Base-by-base conservation (phyloP, 2,113 vertebrate species). In the Candoia aspera region DNA sequence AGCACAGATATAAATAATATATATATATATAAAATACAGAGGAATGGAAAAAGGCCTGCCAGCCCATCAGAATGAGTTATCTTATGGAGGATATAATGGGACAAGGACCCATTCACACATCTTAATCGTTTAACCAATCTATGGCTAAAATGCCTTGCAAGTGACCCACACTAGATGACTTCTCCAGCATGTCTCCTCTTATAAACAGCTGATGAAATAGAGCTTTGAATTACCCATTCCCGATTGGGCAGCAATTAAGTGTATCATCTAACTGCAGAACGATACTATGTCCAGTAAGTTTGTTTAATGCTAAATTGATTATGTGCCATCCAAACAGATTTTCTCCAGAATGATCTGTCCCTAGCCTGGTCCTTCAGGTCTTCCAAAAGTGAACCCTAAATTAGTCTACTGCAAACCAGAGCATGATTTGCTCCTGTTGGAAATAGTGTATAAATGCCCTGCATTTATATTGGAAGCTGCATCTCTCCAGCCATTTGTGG, bases 1-100 rank as follows among this genome's bases (percentile, higher is more conserved):
- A 1, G 55, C 6, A 94, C 92, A 64, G 33, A 55, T 64, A 62
- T 91, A 94, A 93, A 86, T 6, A 89, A 89, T 3, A 90, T 93
- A 53, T 57, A 68, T 85, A 92, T 62, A 54, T 33, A 93, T 0
- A 91, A 83, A 46, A 57, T 53, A 59, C 26, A 93, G 60, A 13
- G 92, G n/a, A 92, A 91, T 73, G 90, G 83, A 91, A 11, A 4
- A 26, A 17, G 37, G 88, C 24, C 33, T 92, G 15, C 13, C 24
- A 73, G 46, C 84, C 46, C 33, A 86, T 60, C 87, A 83, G 60
- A 73, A 93, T 49, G 4, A 64, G 8, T 24, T 91, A 46, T 42
- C 10, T 42, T 64, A 58, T 84, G 55, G 24, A 68, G n/a, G 9
- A 13, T 19, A 85, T 19, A 93, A 88, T 0, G 33, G 68, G 33